Evolutionary conservation across 1,140 invertebrate species (phyloP).

Genomic region (Drosophila obscura): DNA sequence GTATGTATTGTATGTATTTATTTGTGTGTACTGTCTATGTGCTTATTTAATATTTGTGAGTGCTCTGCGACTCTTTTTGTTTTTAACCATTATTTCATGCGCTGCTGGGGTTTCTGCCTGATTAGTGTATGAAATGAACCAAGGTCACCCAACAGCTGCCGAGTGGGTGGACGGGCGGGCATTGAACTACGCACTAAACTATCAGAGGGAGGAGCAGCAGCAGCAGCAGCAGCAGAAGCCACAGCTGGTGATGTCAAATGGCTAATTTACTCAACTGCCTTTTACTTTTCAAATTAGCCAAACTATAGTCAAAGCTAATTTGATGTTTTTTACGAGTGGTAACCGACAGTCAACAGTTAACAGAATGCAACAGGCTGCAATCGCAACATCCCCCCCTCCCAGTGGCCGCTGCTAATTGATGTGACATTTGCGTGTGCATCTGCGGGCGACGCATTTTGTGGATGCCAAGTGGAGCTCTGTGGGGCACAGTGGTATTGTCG

Average conservation of each 20-base stretch:
- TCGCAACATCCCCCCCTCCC: constrained; percentile 27
- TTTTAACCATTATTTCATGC: constrained; percentile 8
- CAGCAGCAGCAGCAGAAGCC: neutral
- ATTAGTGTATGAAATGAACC: constrained; percentile 42
- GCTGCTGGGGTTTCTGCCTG: constrained; percentile 29
- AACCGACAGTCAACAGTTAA: constrained; percentile 9
- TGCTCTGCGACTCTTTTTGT: constrained; percentile 12
- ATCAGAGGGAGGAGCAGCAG: neutral
- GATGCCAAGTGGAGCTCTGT: neutral
- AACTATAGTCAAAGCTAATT: constrained; percentile 55
- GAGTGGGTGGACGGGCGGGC: constrained; percentile 44
- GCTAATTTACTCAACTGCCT: constrained; percentile 59
- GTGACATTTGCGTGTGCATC: constrained; percentile 66
- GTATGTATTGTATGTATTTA: constrained; percentile 5
- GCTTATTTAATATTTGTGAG: constrained; percentile 47
- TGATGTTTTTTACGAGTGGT: constrained; percentile 39
- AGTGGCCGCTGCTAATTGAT: constrained; percentile 49
- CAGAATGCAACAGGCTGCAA: constrained; percentile 27
- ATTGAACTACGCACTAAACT: constrained; percentile 47
- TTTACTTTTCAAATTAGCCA: constrained; percentile 69
- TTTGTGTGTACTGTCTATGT: neutral
- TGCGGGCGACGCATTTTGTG: constrained; percentile 6
- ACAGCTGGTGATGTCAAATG: constrained; percentile 45
- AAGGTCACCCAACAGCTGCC: constrained; percentile 63
- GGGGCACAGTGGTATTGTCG: neutral